Percentiles rank a stretch among this genome's conserved stretches.
Conservation (phyloP, 2,797 vertebrate species). For the Siniperca scherzeri region DNA sequence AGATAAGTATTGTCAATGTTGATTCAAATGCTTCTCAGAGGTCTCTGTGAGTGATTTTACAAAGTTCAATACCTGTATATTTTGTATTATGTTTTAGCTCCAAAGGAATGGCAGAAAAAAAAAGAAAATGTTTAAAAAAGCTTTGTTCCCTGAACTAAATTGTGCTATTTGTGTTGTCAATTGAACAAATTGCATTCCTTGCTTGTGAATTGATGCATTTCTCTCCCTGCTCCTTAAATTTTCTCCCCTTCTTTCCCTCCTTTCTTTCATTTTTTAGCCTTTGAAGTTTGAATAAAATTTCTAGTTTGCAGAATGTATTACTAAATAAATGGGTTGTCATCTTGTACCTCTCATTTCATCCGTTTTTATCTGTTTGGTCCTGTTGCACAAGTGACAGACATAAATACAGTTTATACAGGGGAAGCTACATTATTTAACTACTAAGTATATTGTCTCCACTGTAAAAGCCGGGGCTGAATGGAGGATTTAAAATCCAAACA, state of each 20-base stretch:
- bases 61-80: slow-evolving; percentile 92
- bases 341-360: slow-evolving; percentile 85
- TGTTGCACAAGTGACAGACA: slow-evolving; percentile 38
- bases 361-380: slow-evolving; percentile 60
- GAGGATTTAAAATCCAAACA: slow-evolving; percentile 7
- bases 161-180: slow-evolving; percentile 88
- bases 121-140: slow-evolving; percentile 85
- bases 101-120: slow-evolving; percentile 86
- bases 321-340: slow-evolving; percentile 94
- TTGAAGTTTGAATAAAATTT: slow-evolving; percentile 89
- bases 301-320: slow-evolving; percentile 92
- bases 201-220: slow-evolving; percentile 88
- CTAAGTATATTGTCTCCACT: not conserved
- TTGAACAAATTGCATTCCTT: slow-evolving; percentile 90
- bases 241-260: slow-evolving; percentile 68
- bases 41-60: slow-evolving; percentile 91
- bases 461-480: slow-evolving; percentile 14
- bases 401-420: slow-evolving; percentile 6
- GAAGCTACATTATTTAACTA: slow-evolving; percentile 18
- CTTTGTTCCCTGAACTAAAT: slow-evolving; percentile 90
- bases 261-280: slow-evolving; percentile 84
- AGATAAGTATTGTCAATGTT: slow-evolving; percentile 90
- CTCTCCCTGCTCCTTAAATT: slow-evolving; percentile 74
- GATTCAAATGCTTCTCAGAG: slow-evolving; percentile 89
- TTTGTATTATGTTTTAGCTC: slow-evolving; percentile 93